These are phyloP conservation scores for Desmodus rotundus DNA, from an alignment of 2,113 vertebrate species.

Conservation along the genomic window DNA sequence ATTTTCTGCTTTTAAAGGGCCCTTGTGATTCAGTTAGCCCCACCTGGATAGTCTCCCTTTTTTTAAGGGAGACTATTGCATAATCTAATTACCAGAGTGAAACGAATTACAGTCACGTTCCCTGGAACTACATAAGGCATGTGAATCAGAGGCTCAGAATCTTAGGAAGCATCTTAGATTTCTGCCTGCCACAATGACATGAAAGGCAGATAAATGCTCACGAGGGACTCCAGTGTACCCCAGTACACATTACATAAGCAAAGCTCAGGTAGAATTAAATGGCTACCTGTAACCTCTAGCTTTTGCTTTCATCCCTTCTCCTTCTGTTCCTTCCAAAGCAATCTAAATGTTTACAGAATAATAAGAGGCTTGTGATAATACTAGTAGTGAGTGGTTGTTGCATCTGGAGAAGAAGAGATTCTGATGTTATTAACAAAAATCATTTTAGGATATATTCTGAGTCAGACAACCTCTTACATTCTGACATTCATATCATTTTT, in stretches of 20 bases:
- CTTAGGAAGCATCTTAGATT: neutral
- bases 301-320: neutral
- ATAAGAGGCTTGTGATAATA: neutral
- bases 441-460: constrained; percentile 1
- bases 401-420: neutral
- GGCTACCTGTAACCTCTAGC: neutral
- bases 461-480: constrained; percentile 12
- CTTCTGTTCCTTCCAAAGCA: neutral
- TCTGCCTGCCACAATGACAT: neutral
- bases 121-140: neutral
- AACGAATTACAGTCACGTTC: neutral
- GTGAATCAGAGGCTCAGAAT: neutral
- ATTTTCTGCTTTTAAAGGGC: neutral
- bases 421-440: constrained; percentile 29
- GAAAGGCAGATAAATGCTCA: neutral
- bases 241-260: neutral
- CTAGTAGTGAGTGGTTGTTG: neutral
- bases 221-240: too few species aligned
- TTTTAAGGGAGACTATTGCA: neutral
- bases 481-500: constrained; percentile 21
- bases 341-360: neutral
- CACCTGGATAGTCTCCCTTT: neutral
- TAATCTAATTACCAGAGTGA: neutral
- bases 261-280: neutral
- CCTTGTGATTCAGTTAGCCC: neutral